Evolutionary conservation across 2,888 invertebrate genomes (phyloP).

Genomic region (Eilema griseolum): DNA sequence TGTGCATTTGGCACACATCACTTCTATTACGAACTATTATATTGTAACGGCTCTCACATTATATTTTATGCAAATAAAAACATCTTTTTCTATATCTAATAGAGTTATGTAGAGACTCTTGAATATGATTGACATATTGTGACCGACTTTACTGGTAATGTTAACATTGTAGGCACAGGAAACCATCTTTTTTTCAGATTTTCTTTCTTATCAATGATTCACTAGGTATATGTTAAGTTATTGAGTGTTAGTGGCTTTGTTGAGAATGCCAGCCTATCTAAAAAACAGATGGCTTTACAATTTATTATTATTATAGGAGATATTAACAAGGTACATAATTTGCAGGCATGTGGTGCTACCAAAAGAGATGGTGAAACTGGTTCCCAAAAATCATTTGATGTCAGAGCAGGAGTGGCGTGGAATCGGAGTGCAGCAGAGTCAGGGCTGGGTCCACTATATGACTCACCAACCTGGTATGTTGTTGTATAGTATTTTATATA

Average conservation of each 20-base stretch:
- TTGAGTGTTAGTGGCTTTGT: too few relatives aligned
- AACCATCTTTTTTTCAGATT: not conserved
- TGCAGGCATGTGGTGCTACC: slow-evolving; percentile 97
- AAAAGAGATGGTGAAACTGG: slow-evolving; percentile 95
- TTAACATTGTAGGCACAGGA: not conserved
- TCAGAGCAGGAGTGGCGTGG: slow-evolving; percentile 97
- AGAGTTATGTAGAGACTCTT: too few relatives aligned
- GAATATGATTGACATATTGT: not conserved
- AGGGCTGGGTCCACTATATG: slow-evolving; percentile 99
- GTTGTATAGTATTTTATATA: not conserved
- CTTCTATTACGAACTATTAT: too few relatives aligned
- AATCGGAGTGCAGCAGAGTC: slow-evolving; percentile 98
- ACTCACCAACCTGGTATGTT: slow-evolving; percentile 95
- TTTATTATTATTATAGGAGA: too few relatives aligned
- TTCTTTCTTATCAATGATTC: too few relatives aligned
- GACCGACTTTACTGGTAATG: not conserved
- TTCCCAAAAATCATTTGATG: slow-evolving; percentile 97
- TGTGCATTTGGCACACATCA: too few relatives aligned
- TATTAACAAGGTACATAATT: slow-evolving; percentile 22
- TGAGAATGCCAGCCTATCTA: too few relatives aligned
- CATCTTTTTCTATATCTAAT: not conserved
- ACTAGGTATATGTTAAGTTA: too few relatives aligned
- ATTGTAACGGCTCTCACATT: too few relatives aligned
- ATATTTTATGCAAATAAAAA: not conserved
- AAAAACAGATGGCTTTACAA: not conserved